Evolutionary conservation across 1,140 invertebrate species (phyloP), one percentile per base, ranked within the genome.

Genomic region (Drosophila bipectinata): DNA sequence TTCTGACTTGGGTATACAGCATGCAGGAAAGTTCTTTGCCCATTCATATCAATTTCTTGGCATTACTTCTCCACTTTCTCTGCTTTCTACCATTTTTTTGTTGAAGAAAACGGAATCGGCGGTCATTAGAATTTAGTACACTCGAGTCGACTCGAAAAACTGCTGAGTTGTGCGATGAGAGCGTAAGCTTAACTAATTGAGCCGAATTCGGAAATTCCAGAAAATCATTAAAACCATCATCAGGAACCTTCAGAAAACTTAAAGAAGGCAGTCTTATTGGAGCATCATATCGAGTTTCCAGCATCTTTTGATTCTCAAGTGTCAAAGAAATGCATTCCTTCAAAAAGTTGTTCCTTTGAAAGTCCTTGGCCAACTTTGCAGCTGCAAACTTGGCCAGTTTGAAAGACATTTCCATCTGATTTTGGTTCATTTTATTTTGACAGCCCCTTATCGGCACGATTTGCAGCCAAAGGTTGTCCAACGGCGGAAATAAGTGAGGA

Each of bases 11-110:
- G 4, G 41, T 51, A 69, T 77, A 78, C 56, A 64, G 67, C 72
- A 77, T 84, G 77, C 78, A 77, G 53, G 81, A 85, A 85, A 85
- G 66, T 85, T 85, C 77, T 77, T 58, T 28, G 63, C 14, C 77
- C 68, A 77, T 87, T 77, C 82, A 85, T 87, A 85, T 81, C 77
- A 77, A 85, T 85, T 85, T 74, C 77, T 73, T 84, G 28, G 77
- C 81, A 68, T 84, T 84, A 73, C 66, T 73, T 80, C 75, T 72
- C 53, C 63, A 56, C 72, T 62, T 77, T 51, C 41, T 14, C 45
- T 34, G 48, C 7, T 37, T 48, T 55, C 26, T 24, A 9, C 54
- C 58, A 58, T 76, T 76, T 84, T 62, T 64, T 45, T 77, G 80
- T 69, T 69, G 79, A 67, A 58, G 21, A 44, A 60, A 60, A 30